Evolutionary conservation across 2,113 vertebrate genomes (phyloP), one percentile per base, ranked within the genome.

Genomic region (Delphinus delphis): DNA sequence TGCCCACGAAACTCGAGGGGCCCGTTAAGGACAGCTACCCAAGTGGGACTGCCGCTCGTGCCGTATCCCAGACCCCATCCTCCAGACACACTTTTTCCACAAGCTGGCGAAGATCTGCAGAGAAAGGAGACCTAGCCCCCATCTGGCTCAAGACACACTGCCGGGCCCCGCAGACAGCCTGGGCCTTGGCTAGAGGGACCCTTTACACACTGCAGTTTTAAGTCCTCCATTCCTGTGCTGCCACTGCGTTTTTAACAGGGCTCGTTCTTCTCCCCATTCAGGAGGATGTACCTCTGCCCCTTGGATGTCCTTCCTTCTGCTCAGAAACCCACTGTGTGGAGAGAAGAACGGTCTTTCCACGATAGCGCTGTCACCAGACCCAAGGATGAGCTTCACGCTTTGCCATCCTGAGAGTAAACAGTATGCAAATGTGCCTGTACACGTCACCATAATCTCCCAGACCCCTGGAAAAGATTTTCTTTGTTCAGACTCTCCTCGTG

Each of bases 321-420:
- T 91, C 63, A 95, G 71, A 96, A 73, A 79, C 17, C 2, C 6
- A 41, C 5, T 8, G 38, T 26, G 25, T 53, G 8, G 55, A 84
- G 3, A 80, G 21, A 96, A 33, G 5, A 62, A 55, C 2, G 4
- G 18, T 23, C 33, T 89, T n/a, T 36, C 36, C 67, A 12, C 6
- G 5, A 18, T 2, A 15, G 18, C 6, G 2, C 9, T 13, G 18
- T 71, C 9, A 31, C 1, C 7, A 3, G 2, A 21, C 10, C 50
- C n/a, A 0, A n/a, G 23, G 20, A 58, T 26, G 8, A 87, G 70
- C 2, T 36, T 33, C 6, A 6, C 44, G 4, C 5, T 41, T 71
- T 18, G 44, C 28, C 26, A 76, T 70, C 7, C 80, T 85, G 53
- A 58, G 14, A 33, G 38, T 38, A 17, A 93, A 36, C 6, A 33